These are phyloP conservation scores for Pyrochroa serraticornis DNA, from an alignment of 2,888 invertebrate species.

Conservation along the genomic window DNA sequence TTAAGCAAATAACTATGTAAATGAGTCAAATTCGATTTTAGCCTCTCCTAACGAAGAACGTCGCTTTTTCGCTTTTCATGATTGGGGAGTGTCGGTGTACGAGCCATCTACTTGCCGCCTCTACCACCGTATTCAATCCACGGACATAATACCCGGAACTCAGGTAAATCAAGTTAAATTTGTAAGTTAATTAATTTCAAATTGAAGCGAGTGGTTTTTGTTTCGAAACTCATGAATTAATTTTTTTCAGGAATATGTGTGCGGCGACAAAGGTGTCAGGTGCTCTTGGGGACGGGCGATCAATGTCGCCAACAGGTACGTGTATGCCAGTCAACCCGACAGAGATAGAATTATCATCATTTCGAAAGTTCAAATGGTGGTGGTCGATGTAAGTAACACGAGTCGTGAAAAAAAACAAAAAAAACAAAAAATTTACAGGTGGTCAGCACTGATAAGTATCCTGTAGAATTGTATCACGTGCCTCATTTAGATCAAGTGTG, in stretches of 20 bases:
- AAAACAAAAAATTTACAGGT: constrained; percentile 52
- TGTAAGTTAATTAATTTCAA: background rate
- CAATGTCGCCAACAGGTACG: constrained; percentile 72
- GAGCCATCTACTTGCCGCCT: constrained; percentile 73
- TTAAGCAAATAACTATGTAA: constrained; percentile 38
- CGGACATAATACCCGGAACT: constrained; percentile 73
- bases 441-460: constrained; percentile 73
- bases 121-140: constrained; percentile 72
- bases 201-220: background rate
- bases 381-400: constrained; percentile 63
- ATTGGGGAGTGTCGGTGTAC: constrained; percentile 75
- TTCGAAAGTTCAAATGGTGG: constrained; percentile 73
- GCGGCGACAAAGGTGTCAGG: constrained; percentile 69
- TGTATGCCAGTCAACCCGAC: constrained; percentile 75
- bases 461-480: constrained; percentile 73
- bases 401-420: background rate
- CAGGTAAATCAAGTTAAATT: constrained; percentile 57
- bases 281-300: constrained; percentile 77
- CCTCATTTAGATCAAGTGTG: constrained; percentile 76
- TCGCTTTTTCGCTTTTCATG: constrained; percentile 77
- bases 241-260: constrained; percentile 67
- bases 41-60: constrained; percentile 66
- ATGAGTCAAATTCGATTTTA: constrained; percentile 47
- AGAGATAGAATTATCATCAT: constrained; percentile 74
- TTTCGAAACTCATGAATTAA: constrained; percentile 1